A percentile compares a stretch with the other conserved stretches of the same genome.
Evolutionary conservation across 2,113 vertebrate genomes (phyloP).

Genomic region (Macquaria ambigua): DNA sequence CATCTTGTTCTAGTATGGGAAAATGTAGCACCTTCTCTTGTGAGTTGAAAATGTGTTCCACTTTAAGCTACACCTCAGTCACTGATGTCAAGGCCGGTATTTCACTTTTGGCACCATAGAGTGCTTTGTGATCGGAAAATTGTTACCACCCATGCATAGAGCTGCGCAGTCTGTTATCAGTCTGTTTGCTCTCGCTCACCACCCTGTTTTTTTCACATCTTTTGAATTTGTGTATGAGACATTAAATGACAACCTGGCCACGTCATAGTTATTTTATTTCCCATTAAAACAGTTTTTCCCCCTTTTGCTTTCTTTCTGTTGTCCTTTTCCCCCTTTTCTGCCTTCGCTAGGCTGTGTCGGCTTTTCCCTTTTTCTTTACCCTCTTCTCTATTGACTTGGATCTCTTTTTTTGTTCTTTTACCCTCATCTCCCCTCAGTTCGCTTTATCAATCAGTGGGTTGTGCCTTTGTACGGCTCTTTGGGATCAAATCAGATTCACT

Average conservation of each 20-base stretch:
- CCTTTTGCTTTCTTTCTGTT: constrained; percentile 43
- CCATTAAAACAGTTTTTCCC: constrained; percentile 50
- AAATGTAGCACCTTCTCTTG: background rate
- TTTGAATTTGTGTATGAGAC: constrained; percentile 42
- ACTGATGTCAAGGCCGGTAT: constrained; percentile 33
- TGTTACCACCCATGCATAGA: constrained; percentile 23
- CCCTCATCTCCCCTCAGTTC: constrained; percentile 72
- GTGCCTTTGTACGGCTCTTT: constrained; percentile 79
- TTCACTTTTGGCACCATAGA: constrained; percentile 30
- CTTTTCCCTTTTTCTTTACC: constrained; percentile 60
- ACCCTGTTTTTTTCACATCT: background rate
- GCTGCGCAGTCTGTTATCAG: constrained; percentile 45
- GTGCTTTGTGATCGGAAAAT: constrained; percentile 47
- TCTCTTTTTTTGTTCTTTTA: constrained; percentile 51
- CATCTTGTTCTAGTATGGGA: background rate
- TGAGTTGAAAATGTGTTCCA: constrained; percentile 12
- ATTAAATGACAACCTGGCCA: constrained; percentile 64
- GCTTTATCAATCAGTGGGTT: constrained; percentile 86
- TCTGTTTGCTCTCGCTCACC: constrained; percentile 7
- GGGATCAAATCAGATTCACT: constrained; percentile 81
- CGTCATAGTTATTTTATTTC: constrained; percentile 64
- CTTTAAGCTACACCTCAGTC: constrained; percentile 4
- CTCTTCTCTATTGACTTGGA: constrained; percentile 64
- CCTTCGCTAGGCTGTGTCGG: constrained; percentile 42
- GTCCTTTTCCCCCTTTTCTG: background rate